Evolutionary conservation across 2,888 invertebrate species (phyloP).

Genomic region (Ephialtes manifestator): DNA sequence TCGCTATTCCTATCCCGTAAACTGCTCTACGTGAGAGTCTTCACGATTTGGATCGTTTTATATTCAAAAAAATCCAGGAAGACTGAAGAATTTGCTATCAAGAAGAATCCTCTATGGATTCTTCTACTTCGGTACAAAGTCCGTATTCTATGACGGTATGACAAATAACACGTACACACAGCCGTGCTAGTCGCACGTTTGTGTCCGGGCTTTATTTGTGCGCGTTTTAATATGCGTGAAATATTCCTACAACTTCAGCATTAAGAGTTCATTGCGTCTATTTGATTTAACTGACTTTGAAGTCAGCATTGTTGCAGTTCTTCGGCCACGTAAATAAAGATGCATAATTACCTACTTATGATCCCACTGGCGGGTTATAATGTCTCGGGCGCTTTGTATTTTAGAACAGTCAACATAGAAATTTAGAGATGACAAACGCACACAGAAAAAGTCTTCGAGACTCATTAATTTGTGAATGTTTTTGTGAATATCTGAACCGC

Average conservation of each 20-base stretch:
- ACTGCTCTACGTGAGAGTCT: conserved; percentile 18
- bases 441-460: too few species aligned
- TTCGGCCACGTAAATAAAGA: background rate
- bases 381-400: too few species aligned
- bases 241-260: background rate
- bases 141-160: too few species aligned
- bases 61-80: conserved; percentile 14
- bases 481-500: too few species aligned
- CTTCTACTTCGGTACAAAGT: conserved; percentile 15
- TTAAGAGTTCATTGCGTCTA: background rate
- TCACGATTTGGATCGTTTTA: conserved; percentile 16
- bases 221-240: background rate
- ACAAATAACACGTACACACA: background rate
- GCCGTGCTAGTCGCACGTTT: too few species aligned
- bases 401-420: too few species aligned
- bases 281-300: background rate
- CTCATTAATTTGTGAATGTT: too few species aligned
- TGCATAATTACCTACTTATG: background rate
- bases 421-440: too few species aligned
- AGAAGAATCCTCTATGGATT: conserved; percentile 5
- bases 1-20: conserved; percentile 34
- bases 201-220: too few species aligned
- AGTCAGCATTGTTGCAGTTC: background rate
- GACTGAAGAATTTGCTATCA: background rate
- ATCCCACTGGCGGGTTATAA: background rate